These are phyloP conservation scores for Catharus ustulatus DNA, from an alignment of 2,797 vertebrate genomes.

Conservation along the genomic window DNA sequence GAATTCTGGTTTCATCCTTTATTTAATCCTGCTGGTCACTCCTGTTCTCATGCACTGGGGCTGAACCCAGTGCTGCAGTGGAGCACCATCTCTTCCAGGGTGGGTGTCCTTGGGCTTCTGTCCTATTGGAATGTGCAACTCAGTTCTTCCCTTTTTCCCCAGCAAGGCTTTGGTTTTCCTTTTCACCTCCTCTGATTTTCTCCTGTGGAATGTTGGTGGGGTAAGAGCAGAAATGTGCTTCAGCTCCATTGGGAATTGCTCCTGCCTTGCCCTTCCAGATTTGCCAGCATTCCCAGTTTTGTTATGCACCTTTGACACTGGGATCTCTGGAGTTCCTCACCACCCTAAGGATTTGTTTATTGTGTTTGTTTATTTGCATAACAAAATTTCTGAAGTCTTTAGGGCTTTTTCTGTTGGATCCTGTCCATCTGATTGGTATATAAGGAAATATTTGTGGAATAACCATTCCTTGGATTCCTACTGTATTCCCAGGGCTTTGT, in stretches of 20 bases:
- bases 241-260: neutral
- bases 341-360: neutral
- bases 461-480: neutral
- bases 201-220: neutral
- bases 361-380: neutral
- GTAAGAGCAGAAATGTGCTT: neutral
- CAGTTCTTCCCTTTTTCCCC: neutral
- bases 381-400: neutral
- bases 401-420: neutral
- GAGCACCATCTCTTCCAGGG: neutral
- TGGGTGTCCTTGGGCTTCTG: neutral
- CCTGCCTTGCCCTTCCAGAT: neutral
- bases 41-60: rapidly evolving
- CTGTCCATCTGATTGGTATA: neutral
- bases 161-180: neutral
- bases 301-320: neutral
- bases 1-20: neutral
- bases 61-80: neutral
- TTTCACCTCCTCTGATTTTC: neutral
- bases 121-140: neutral
- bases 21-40: neutral
- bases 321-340: neutral
- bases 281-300: neutral
- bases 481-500: neutral
- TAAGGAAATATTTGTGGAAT: neutral